Conservation (phyloP, 2,797 vertebrate genomes). For the Labeo calbasu region DNA sequence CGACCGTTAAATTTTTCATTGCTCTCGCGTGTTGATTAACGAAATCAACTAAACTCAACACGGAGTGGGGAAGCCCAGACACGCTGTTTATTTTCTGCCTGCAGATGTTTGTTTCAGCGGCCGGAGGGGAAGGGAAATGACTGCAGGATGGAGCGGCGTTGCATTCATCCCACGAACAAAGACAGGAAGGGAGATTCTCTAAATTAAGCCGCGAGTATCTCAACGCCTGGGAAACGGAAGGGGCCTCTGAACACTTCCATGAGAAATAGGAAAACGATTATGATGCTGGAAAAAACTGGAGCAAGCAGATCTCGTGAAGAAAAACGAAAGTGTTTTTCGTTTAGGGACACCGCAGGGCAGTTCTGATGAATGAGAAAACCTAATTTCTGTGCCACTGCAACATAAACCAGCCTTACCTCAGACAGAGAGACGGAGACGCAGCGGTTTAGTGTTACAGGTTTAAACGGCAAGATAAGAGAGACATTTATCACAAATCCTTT, state of each 20-base stretch:
- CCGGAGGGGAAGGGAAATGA: slow-evolving; percentile 58
- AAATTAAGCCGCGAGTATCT: slow-evolving; percentile 38
- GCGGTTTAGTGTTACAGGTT: background rate
- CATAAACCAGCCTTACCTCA: background rate
- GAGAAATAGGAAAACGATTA: slow-evolving; percentile 6
- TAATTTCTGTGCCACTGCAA: background rate
- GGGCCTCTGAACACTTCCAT: slow-evolving; percentile 1
- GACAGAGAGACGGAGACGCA: background rate
- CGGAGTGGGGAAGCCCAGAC: slow-evolving; percentile 31
- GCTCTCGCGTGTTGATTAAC: background rate
- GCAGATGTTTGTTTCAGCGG: slow-evolving; percentile 57
- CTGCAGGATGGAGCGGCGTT: slow-evolving; percentile 45
- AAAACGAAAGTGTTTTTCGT: background rate
- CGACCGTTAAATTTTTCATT: background rate
- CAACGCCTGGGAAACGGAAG: slow-evolving; percentile 36
- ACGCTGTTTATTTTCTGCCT: slow-evolving; percentile 23
- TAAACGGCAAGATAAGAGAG: background rate
- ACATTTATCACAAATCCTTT: background rate
- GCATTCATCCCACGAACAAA: slow-evolving; percentile 61
- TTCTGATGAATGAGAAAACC: background rate
- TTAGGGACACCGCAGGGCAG: background rate
- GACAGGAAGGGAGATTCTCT: slow-evolving; percentile 59
- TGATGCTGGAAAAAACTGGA: background rate
- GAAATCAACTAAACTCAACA: background rate
- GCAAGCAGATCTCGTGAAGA: background rate